Evolutionary conservation across 35 echinoderm and acorn worm genomes (phyloP).

Genomic region (Diadema setosum): DNA sequence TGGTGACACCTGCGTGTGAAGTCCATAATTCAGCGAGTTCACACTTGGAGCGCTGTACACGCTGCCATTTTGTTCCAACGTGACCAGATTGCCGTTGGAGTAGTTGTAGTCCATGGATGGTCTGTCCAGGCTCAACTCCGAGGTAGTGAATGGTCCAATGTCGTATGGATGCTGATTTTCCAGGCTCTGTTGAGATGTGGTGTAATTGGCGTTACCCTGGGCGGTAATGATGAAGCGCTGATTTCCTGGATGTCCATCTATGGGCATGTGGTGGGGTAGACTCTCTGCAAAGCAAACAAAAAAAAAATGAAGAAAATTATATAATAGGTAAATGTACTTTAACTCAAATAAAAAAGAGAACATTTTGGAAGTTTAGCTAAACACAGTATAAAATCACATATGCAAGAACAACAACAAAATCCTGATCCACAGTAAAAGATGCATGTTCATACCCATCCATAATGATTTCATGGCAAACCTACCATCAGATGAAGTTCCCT

Average conservation of each 20-base stretch:
- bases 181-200: constrained; percentile 60
- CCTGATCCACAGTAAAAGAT: too few species aligned
- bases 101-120: constrained; percentile 48
- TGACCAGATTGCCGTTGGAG: constrained; percentile 49
- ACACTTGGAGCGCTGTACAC: constrained; percentile 81
- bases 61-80: constrained; percentile 53
- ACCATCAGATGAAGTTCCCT: constrained; percentile 84
- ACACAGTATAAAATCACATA: too few species aligned
- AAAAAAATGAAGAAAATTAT: too few species aligned
- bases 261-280: constrained; percentile 43
- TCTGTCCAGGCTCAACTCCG: constrained; percentile 85
- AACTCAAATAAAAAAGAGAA: too few species aligned
- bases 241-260: constrained; percentile 9
- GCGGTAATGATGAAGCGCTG: background rate
- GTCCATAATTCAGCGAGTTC: constrained; percentile 74
- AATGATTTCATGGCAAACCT: too few species aligned
- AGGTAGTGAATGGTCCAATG: constrained; percentile 50
- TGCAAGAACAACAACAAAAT: too few species aligned
- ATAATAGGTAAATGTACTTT: too few species aligned
- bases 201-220: constrained; percentile 8
- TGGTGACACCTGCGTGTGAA: constrained; percentile 54
- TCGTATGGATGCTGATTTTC: constrained; percentile 53
- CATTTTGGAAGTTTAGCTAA: too few species aligned
- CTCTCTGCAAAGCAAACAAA: constrained; percentile 57
- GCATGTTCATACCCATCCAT: too few species aligned